A percentile compares a stretch with the other conserved stretches of the same genome.
phyloP scores from a whole-genome alignment of 2,113 vertebrate species.

The Tor tambroides region DNA sequence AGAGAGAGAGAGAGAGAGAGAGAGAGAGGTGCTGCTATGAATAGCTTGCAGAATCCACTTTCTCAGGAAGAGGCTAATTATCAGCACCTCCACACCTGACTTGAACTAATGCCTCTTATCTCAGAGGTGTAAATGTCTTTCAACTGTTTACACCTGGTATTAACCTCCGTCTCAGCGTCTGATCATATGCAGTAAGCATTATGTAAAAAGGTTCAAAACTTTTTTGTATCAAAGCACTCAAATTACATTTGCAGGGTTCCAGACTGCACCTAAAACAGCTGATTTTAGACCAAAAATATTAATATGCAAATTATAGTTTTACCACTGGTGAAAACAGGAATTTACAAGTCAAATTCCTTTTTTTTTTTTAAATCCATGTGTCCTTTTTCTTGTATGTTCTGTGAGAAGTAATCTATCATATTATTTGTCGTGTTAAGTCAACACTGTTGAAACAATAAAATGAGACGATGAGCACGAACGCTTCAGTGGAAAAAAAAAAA shows the following conservation, averaged over 20 bases:
- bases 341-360: too few relatives aligned
- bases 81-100: constrained; percentile 44
- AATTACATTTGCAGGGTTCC: background rate
- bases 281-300: too few relatives aligned
- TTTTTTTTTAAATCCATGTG: too few relatives aligned
- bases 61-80: constrained; percentile 68
- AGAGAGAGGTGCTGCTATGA: constrained; percentile 57
- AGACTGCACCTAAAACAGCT: background rate
- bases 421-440: too few relatives aligned
- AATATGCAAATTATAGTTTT: too few relatives aligned
- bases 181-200: background rate
- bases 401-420: too few relatives aligned
- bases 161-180: background rate
- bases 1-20: constrained; percentile 1
- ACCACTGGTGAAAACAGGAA: too few relatives aligned
- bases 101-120: background rate
- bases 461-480: too few relatives aligned
- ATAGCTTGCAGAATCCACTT: constrained; percentile 66
- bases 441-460: too few relatives aligned
- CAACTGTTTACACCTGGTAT: background rate
- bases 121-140: background rate
- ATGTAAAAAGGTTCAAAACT: background rate
- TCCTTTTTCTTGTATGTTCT: too few relatives aligned
- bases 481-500: too few relatives aligned
- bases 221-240: background rate